A percentile compares a stretch with the other conserved stretches of the same genome.
Evolutionary conservation across 2,113 vertebrate genomes (phyloP).

Genomic region (Colossoma macropomum): DNA sequence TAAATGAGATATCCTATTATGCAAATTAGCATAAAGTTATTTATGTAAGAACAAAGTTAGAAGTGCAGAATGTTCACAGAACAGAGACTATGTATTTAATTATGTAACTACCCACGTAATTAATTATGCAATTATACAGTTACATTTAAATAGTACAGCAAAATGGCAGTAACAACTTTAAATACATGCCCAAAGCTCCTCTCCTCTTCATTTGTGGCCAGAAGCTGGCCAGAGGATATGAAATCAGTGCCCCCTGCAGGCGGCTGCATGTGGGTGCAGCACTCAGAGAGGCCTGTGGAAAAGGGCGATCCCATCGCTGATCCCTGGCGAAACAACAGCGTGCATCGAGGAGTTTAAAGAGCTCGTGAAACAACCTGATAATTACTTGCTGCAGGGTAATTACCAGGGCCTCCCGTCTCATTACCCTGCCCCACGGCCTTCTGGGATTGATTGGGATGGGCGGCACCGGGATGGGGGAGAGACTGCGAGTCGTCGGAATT

Average conservation of each 20-base stretch:
- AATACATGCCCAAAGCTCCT: conserved; percentile 23
- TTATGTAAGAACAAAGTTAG: no score
- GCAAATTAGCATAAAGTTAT: no score
- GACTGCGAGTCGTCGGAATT: conserved; percentile 63
- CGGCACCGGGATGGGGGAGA: conserved; percentile 59
- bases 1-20: no score
- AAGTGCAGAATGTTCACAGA: no score
- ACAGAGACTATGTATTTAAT: no score
- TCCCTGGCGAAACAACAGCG: conserved; percentile 18
- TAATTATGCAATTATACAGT: background rate
- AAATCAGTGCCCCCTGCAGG: conserved; percentile 79
- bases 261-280: conserved; percentile 41
- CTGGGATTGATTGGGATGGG: conserved; percentile 60
- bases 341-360: conserved; percentile 57
- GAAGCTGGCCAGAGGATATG: conserved; percentile 38
- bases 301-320: conserved; percentile 34
- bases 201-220: conserved; percentile 16
- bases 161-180: background rate
- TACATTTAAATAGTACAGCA: background rate
- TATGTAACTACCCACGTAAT: no score
- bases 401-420: conserved; percentile 67
- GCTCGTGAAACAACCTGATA: conserved; percentile 72
- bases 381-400: conserved; percentile 68
- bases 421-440: conserved; percentile 55
- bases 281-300: conserved; percentile 35